A percentile compares a stretch with the other conserved stretches of the same genome.
phyloP scores from a whole-genome alignment of 1,140 invertebrate genomes.

The Camponotus floridanus region DNA sequence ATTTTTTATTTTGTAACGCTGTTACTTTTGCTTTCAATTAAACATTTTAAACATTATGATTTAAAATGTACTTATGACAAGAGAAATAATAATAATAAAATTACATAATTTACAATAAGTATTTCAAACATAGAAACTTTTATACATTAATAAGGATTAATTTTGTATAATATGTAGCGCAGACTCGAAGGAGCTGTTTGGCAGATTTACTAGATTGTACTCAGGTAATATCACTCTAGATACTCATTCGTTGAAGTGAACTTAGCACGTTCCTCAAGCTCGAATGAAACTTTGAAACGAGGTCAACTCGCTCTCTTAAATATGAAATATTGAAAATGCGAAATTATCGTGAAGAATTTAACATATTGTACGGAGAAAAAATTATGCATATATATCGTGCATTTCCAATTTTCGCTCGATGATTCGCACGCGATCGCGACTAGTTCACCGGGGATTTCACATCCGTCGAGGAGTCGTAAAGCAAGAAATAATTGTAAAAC shows the following conservation, averaged over 20 bases:
- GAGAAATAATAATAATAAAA: too few relatives aligned
- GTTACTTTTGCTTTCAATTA: neutral
- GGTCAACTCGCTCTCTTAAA: constrained; percentile 1
- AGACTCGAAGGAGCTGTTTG: neutral
- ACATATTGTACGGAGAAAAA: constrained; percentile 11
- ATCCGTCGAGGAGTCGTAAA: constrained; percentile 7
- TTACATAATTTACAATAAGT: too few relatives aligned
- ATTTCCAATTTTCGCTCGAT: constrained; percentile 2
- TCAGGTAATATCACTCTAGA: neutral
- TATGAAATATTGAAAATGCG: constrained; percentile 19
- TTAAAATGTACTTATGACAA: too few relatives aligned
- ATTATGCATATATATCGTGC: neutral
- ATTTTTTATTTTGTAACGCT: neutral
- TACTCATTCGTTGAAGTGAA: neutral
- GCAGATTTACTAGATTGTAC: constrained; percentile 7
- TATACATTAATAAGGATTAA: neutral
- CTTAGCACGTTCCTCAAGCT: constrained; percentile 22
- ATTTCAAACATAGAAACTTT: too few relatives aligned
- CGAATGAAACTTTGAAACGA: neutral
- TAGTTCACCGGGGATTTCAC: neutral
- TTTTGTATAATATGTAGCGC: neutral
- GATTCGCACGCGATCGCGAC: constrained; percentile 42
- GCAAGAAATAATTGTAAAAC: constrained; percentile 70
- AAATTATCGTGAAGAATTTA: constrained; percentile 11
- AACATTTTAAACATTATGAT: too few relatives aligned